Evolutionary conservation across 2,888 invertebrate genomes (phyloP).

Genomic region (Pandemis cinnamomeana): DNA sequence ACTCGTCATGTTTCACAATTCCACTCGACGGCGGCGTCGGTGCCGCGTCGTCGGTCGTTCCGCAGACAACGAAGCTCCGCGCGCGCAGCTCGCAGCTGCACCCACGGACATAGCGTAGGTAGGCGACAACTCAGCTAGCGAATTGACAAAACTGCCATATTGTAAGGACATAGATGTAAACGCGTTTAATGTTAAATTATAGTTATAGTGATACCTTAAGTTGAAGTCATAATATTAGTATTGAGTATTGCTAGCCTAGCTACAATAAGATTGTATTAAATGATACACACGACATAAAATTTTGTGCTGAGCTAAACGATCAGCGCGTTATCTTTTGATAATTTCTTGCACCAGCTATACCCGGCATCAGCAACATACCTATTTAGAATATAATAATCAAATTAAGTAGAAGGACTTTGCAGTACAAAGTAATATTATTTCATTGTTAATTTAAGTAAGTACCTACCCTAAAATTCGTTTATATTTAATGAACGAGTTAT

Average conservation of each 20-base stretch:
- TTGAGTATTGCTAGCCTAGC: constrained; percentile 79
- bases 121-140: constrained; percentile 80
- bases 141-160: constrained; percentile 82
- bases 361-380: constrained; percentile 10
- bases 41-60: constrained; percentile 39
- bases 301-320: constrained; percentile 19
- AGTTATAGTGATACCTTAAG: constrained; percentile 67
- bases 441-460: constrained; percentile 18
- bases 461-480: constrained; percentile 9
- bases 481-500: constrained; percentile 12
- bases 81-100: constrained; percentile 56
- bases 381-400: background rate
- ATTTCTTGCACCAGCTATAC: background rate
- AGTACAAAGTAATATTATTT: constrained; percentile 41
- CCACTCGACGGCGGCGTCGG: constrained; percentile 11
- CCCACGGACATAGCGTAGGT: constrained; percentile 62
- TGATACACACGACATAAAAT: constrained; percentile 22
- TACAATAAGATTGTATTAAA: constrained; percentile 66
- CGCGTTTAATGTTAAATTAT: constrained; percentile 61
- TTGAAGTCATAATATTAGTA: constrained; percentile 83
- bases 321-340: background rate
- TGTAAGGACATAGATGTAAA: constrained; percentile 77
- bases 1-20: constrained; percentile 61
- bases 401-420: constrained; percentile 18
- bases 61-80: constrained; percentile 63